Base-by-base conservation (phyloP, 2,888 invertebrate genomes). In the Drosophila neutralis region DNA sequence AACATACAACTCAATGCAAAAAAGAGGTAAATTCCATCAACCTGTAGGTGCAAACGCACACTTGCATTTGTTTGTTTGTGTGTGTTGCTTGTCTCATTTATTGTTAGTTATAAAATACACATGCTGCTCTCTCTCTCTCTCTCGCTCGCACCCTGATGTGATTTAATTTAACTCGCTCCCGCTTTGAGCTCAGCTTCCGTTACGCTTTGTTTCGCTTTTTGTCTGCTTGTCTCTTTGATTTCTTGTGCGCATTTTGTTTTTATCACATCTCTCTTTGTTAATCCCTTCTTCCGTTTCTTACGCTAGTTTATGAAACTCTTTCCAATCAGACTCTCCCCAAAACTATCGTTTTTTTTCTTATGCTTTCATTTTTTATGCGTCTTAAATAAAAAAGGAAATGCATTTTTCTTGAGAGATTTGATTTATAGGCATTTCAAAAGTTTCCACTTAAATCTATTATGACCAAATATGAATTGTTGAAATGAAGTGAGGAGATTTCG, bases 11-110 rank as follows among this genome's bases (percentile, higher is more conserved):
- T 78, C 69, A 81, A 70, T 76, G 78, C 77, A 58, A 78, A 78
- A 83, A 79, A 83, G 82, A 87, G 87, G 87, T 87, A 83, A 85
- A 67, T 71, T 72, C 67, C 73, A 72, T 73, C 76, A 76, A 70
- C 75, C 80, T 80, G 82, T 77, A 65, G 67, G 70, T 80, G 82
- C 66, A 54, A 49, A 33, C 35, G 45, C 58, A 33, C 27, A 63
- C 27, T 54, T 24, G 52, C 40, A 45, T n/a, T 18, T 51, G 33
- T 29, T 54, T 62, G 49, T 59, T 31, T 59, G 53, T 61, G 38
- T 62, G 31, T 70, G 49, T 65, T 40, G 21, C n/a, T 60, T 56
- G 24, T 40, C 38, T 57, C 15, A 53, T 66, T 71, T 58, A 33
- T 69, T 60, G 24, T 62, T 48, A 38, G 45, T 61, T 80, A 62